phyloP scores from a whole-genome alignment of 2,113 vertebrate genomes.

The Phaethon lepturus region DNA sequence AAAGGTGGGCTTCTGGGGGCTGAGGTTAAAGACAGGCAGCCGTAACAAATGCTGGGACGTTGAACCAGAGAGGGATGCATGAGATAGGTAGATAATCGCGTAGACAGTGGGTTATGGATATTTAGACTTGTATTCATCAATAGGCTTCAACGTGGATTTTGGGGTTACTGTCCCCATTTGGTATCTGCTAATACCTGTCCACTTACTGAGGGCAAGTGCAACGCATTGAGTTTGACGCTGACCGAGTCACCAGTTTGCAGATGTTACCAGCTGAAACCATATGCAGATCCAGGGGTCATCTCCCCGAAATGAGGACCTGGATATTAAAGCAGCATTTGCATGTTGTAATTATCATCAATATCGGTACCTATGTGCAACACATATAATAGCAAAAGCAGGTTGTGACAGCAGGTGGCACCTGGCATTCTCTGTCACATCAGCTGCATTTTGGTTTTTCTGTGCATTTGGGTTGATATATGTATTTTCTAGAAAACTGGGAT shows the following conservation, averaged over 20 bases:
- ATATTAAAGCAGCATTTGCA: neutral
- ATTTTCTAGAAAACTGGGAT: neutral
- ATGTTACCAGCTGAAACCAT: neutral
- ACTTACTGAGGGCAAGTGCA: neutral
- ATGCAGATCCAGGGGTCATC: neutral
- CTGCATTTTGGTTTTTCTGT: neutral
- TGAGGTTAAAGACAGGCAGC: neutral
- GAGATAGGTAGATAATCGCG: neutral
- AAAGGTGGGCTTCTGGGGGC: neutral
- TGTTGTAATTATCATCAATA: neutral
- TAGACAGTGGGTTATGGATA: neutral
- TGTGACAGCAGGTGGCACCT: neutral
- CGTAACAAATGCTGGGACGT: neutral
- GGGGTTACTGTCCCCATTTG: neutral
- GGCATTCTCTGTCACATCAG: neutral
- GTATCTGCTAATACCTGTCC: neutral
- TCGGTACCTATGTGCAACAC: neutral
- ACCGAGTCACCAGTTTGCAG: neutral
- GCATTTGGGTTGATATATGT: neutral
- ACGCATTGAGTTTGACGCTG: rapidly evolving
- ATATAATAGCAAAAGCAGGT: neutral
- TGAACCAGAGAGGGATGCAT: neutral
- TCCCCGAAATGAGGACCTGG: neutral
- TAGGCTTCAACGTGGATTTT: neutral
- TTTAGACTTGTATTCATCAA: neutral